phyloP scores from a whole-genome alignment of 2,888 invertebrate species.

The Pycnomerus fuliginosus region DNA sequence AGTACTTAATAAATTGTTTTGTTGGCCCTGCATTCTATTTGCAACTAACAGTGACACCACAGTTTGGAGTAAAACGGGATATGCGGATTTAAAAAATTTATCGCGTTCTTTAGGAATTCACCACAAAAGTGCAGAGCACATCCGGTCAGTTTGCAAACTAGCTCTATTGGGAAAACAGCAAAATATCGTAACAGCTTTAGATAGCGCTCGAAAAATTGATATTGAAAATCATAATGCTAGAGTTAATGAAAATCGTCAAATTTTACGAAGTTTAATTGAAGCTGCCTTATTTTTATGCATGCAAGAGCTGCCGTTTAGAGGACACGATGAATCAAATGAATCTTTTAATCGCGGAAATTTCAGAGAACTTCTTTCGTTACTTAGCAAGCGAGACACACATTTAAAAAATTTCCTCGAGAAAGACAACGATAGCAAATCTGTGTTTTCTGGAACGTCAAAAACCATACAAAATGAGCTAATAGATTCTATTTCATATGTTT shows the following conservation, averaged over 20 bases:
- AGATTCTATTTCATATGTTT: constrained; percentile 10
- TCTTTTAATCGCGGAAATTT: constrained; percentile 6
- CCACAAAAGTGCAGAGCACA: too few species aligned
- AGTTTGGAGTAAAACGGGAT: not conserved
- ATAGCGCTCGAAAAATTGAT: not conserved
- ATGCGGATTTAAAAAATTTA: not conserved
- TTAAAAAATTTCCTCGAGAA: not conserved
- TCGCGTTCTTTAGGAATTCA: not conserved
- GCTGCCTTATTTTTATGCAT: not conserved
- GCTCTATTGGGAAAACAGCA: not conserved
- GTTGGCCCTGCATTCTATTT: too few species aligned
- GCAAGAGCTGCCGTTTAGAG: constrained; percentile 7
- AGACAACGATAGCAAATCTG: not conserved
- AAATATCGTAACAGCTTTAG: not conserved
- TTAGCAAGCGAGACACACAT: not conserved
- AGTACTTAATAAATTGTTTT: too few species aligned
- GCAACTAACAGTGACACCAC: too few species aligned
- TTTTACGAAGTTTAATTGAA: not conserved
- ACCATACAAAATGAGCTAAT: constrained; percentile 25
- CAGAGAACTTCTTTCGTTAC: constrained; percentile 1
- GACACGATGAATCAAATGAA: constrained; percentile 2
- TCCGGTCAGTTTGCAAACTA: not conserved
- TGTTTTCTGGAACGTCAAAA: constrained; percentile 17
- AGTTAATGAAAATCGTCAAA: not conserved
- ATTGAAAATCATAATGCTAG: not conserved